phyloP scores from a whole-genome alignment of 92 coral and sea anemone genomes.

The Pocillopora grandis region DNA sequence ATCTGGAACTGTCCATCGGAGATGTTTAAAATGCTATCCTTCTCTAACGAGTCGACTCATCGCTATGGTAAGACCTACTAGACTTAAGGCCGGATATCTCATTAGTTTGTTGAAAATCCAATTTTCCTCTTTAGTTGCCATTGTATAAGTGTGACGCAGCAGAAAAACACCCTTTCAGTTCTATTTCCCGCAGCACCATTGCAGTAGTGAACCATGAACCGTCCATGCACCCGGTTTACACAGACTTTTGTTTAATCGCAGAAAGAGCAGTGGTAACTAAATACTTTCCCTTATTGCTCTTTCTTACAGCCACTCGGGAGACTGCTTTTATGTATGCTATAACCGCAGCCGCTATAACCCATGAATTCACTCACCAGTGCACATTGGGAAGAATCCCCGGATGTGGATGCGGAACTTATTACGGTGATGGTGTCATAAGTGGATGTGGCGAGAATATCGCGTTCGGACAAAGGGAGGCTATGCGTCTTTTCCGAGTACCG shows the following conservation, averaged over 20 bases:
- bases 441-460: conserved; percentile 81
- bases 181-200: too few relatives aligned
- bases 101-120: too few relatives aligned
- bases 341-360: conserved; percentile 71
- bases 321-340: conserved; percentile 81
- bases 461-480: conserved; percentile 70
- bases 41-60: conserved; percentile 32
- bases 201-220: too few relatives aligned
- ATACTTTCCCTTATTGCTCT: not conserved
- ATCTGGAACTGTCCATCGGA: conserved; percentile 68
- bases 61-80: conserved; percentile 43
- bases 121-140: too few relatives aligned
- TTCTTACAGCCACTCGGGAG: conserved; percentile 67
- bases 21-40: conserved; percentile 25
- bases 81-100: not conserved
- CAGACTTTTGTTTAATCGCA: too few relatives aligned
- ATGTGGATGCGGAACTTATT: conserved; percentile 58
- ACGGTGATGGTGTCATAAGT: conserved; percentile 21
- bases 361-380: conserved; percentile 61
- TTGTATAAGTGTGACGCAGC: too few relatives aligned
- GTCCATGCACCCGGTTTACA: too few relatives aligned
- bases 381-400: conserved; percentile 63
- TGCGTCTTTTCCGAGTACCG: conserved; percentile 66
- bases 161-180: too few relatives aligned
- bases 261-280: too few relatives aligned